phyloP scores from a whole-genome alignment of 1,140 invertebrate species.

The Zaprionus vittiger region DNA sequence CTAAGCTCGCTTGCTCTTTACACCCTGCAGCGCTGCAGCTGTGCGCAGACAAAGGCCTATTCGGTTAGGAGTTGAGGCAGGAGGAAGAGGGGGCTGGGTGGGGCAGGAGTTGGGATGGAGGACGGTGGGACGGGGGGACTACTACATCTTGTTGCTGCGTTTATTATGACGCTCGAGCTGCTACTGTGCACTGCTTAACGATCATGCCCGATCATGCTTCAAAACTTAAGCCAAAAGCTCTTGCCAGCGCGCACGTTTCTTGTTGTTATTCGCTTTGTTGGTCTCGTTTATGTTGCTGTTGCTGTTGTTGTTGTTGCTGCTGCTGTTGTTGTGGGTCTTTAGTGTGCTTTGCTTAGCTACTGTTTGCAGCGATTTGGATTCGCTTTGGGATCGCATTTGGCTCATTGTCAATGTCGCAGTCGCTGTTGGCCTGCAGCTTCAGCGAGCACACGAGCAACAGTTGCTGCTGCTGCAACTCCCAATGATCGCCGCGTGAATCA shows the following conservation, averaged over 20 bases:
- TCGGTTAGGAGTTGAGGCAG: background rate
- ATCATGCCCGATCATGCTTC: conserved; percentile 79
- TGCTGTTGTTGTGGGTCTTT: conserved; percentile 43
- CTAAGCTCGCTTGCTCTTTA: conserved; percentile 35
- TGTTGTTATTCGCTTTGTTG: conserved; percentile 8
- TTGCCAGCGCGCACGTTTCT: conserved; percentile 68
- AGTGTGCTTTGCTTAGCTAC: conserved; percentile 68
- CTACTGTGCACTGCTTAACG: conserved; percentile 81
- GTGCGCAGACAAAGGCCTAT: conserved; percentile 51
- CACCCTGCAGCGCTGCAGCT: conserved; percentile 81
- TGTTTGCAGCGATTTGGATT: conserved; percentile 70
- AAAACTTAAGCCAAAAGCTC: conserved; percentile 77
- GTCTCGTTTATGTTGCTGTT: conserved; percentile 23
- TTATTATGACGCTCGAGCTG: conserved; percentile 81
- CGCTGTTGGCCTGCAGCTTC: conserved; percentile 37
- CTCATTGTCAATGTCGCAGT: conserved; percentile 79
- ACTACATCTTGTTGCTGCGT: conserved; percentile 79
- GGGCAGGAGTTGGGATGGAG: background rate
- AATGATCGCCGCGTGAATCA: conserved; percentile 66
- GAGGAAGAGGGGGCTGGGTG: background rate
- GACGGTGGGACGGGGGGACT: conserved; percentile 16
- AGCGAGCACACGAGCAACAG: conserved; percentile 52
- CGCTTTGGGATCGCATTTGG: conserved; percentile 54
- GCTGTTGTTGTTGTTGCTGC: background rate
- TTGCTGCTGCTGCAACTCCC: background rate